Conservation (phyloP, 2,113 vertebrate genomes). For the Crotalus horridus region DNA sequence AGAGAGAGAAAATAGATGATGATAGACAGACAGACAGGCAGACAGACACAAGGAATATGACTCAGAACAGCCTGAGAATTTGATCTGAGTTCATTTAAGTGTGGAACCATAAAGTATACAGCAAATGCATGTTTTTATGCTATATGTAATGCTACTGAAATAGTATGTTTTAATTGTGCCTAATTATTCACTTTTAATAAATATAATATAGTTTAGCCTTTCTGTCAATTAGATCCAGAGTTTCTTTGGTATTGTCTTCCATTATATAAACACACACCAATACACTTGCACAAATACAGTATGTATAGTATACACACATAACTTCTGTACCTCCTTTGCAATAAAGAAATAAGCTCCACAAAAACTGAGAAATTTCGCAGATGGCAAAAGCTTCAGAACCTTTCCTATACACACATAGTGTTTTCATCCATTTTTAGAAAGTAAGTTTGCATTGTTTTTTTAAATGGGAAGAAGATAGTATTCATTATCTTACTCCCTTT, state of each 20-base stretch:
- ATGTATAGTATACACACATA: background rate
- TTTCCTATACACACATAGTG: background rate
- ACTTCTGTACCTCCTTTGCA: background rate
- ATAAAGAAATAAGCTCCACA: background rate
- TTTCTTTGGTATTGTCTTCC: background rate
- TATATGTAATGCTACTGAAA: background rate
- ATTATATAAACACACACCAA: background rate
- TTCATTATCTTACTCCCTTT: background rate
- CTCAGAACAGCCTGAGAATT: background rate
- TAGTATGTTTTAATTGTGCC: background rate
- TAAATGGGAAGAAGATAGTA: background rate
- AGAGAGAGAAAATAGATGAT: background rate
- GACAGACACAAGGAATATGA: background rate
- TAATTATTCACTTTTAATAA: background rate
- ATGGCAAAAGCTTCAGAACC: background rate
- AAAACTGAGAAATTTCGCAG: background rate
- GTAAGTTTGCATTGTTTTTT: background rate
- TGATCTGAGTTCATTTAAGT: background rate
- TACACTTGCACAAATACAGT: background rate
- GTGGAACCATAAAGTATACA: background rate
- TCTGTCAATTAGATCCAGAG: background rate
- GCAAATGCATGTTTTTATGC: background rate
- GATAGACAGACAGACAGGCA: background rate
- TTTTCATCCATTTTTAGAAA: background rate
- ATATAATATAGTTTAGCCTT: background rate